phyloP scores from a whole-genome alignment of 2,113 vertebrate species.

The Laterallus jamaicensis region DNA sequence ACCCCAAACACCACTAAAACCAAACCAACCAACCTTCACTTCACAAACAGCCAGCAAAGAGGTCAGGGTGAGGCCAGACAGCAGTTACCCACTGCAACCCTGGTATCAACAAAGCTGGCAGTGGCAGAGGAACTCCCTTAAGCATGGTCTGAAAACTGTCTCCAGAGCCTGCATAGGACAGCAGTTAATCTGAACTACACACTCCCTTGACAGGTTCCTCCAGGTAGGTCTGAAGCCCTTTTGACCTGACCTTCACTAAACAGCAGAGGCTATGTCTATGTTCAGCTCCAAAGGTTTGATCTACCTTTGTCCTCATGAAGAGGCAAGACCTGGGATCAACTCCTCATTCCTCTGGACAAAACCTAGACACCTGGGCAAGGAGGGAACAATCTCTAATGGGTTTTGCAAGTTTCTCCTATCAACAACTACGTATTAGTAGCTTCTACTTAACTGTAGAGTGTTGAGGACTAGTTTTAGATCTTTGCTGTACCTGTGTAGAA shows the following conservation, averaged over 20 bases:
- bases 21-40: not conserved
- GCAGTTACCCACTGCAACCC: not conserved
- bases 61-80: not conserved
- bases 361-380: not conserved
- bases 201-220: not conserved
- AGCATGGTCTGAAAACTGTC: accelerated
- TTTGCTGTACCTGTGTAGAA: not conserved
- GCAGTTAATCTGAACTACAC: not conserved
- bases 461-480: not conserved
- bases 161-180: not conserved
- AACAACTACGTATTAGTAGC: not conserved
- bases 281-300: not conserved
- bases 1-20: not conserved
- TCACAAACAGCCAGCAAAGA: not conserved
- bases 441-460: not conserved
- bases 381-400: not conserved
- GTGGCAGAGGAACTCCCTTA: not conserved
- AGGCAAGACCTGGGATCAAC: not conserved
- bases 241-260: not conserved
- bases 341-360: not conserved
- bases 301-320: not conserved
- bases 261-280: accelerated
- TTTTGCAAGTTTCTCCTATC: not conserved
- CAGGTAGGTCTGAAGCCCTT: not conserved
- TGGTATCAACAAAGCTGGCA: not conserved